Percentiles rank a stretch among this genome's conserved stretches.
phyloP scores from a whole-genome alignment of 2,888 invertebrate species.

The Eupithecia subfuscata region DNA sequence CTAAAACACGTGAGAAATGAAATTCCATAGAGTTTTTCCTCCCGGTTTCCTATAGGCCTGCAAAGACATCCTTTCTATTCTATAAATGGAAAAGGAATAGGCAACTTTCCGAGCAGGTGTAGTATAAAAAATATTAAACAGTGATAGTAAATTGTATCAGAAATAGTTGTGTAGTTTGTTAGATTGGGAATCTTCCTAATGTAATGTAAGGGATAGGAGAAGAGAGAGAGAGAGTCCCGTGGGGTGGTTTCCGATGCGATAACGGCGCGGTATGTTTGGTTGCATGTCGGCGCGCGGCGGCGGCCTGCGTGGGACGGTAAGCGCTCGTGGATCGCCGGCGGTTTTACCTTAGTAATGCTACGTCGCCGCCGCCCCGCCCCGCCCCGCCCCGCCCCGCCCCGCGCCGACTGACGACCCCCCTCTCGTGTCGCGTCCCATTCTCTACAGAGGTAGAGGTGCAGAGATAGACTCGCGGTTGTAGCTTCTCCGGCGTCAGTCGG shows the following conservation, averaged over 20 bases:
- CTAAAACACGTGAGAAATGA: too few relatives aligned
- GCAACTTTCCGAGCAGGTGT: too few relatives aligned
- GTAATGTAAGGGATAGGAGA: neutral
- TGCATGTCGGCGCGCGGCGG: slow-evolving; percentile 68
- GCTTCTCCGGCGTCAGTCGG: slow-evolving; percentile 24
- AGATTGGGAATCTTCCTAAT: neutral
- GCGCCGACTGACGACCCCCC: slow-evolving; percentile 26
- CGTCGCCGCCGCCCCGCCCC: slow-evolving; percentile 38
- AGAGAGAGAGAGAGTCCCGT: slow-evolving; percentile 17
- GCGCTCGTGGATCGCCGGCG: slow-evolving; percentile 66
- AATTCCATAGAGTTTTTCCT: too few relatives aligned
- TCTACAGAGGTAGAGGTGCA: neutral
- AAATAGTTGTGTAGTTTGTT: neutral
- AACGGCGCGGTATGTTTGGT: slow-evolving; percentile 70
- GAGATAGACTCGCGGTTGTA: neutral
- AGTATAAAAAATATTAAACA: neutral
- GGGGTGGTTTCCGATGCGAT: slow-evolving; percentile 48
- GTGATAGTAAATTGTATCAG: neutral
- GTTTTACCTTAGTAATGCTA: slow-evolving; percentile 80
- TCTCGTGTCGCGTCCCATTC: slow-evolving; percentile 15
- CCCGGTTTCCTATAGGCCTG: too few relatives aligned
- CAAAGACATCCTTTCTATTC: too few relatives aligned
- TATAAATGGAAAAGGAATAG: too few relatives aligned
- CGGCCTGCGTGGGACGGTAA: slow-evolving; percentile 68
- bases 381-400: slow-evolving; percentile 36